Conservation (phyloP, 2,113 vertebrate species). For the Ardeotis arabs region DNA sequence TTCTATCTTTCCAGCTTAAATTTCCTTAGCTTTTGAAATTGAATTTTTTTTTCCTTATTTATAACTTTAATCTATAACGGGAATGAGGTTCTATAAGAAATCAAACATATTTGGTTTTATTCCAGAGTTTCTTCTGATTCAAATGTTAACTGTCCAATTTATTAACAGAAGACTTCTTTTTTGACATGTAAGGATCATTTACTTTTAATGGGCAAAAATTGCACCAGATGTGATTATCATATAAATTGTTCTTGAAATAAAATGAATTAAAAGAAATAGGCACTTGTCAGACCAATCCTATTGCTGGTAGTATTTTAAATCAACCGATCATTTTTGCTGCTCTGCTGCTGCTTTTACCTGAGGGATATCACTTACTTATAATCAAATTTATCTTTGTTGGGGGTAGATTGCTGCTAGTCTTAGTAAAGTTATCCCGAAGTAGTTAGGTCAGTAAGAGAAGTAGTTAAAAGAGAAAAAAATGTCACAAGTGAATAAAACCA, state of each 20-base stretch:
- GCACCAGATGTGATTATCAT: slow-evolving; percentile 9
- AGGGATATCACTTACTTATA: not conserved
- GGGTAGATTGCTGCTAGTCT: not conserved
- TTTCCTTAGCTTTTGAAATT: not conserved
- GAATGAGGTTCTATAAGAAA: not conserved
- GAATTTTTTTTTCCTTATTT: not conserved
- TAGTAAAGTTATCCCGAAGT: not conserved
- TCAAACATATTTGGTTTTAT: not conserved
- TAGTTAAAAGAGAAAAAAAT: not conserved
- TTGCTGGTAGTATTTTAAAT: not conserved
- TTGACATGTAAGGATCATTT: not conserved
- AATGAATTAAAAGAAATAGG: not conserved
- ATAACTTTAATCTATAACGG: not conserved
- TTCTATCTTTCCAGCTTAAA: not conserved
- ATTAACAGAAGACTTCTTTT: not conserved
- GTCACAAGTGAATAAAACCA: not conserved
- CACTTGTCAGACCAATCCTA: not conserved
- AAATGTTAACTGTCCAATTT: not conserved
- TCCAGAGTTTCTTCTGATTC: not conserved
- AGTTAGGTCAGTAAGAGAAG: not conserved
- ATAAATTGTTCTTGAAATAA: slow-evolving; percentile 23
- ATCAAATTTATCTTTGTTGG: not conserved
- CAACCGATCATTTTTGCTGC: not conserved
- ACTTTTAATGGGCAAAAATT: not conserved
- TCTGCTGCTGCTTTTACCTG: not conserved